Evolutionary conservation across 2,888 invertebrate genomes (phyloP).

Genomic region (Scaeva pyrastri): DNA sequence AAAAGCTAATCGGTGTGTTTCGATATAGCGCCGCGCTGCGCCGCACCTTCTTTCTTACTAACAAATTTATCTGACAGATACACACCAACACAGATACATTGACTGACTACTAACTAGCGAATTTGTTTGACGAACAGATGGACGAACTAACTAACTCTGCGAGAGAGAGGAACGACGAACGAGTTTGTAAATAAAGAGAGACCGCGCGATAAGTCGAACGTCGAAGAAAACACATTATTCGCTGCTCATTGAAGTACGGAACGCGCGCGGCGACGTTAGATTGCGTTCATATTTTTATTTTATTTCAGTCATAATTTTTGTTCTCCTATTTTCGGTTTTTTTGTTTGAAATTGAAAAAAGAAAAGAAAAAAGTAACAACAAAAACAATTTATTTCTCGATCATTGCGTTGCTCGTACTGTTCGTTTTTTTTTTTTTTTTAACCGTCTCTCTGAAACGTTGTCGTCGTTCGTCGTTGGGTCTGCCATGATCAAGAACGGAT

Average conservation of each 20-base stretch:
- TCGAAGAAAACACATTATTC: conserved; percentile 70
- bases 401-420: conserved; percentile 14
- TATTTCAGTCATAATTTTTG: conserved; percentile 28
- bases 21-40: conserved; percentile 23
- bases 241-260: conserved; percentile 77
- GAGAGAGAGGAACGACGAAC: conserved; percentile 27
- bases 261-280: conserved; percentile 78
- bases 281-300: conserved; percentile 63
- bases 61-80: conserved; percentile 52
- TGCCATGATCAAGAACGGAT: conserved; percentile 47
- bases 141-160: conserved; percentile 7
- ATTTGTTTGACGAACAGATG: neutral
- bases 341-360: conserved; percentile 24
- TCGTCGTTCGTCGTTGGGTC: conserved; percentile 54
- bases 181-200: conserved; percentile 62
- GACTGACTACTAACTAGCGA: conserved; percentile 11
- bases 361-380: neutral
- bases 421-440: conserved; percentile 45
- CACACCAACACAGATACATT: conserved; percentile 35
- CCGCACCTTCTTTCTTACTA: conserved; percentile 52
- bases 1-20: conserved; percentile 45
- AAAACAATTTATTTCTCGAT: conserved; percentile 1
- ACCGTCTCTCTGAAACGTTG: conserved; percentile 29
- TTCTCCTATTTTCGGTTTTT: conserved; percentile 34
- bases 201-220: conserved; percentile 57